A percentile compares a stretch with the other conserved stretches of the same genome.
Evolutionary conservation across 2,113 vertebrate genomes (phyloP).

Genomic region (Phaetusa simplex): DNA sequence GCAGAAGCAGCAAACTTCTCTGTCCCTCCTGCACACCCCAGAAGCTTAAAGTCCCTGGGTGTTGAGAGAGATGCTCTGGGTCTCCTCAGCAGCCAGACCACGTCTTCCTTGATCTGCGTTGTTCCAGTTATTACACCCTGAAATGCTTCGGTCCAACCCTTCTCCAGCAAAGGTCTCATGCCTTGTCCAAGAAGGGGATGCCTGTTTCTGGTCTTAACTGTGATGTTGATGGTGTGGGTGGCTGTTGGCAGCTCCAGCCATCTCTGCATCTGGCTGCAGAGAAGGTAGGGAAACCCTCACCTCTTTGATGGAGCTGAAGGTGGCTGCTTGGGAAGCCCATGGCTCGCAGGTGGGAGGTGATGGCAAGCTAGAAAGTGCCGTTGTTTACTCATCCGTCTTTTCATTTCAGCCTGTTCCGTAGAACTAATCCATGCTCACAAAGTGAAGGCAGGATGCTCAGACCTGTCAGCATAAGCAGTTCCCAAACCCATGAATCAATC

Average conservation of each 20-base stretch:
- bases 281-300: neutral
- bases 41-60: neutral
- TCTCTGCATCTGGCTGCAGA: neutral
- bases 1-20: neutral
- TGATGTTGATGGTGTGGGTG: neutral
- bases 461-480: neutral
- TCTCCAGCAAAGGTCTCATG: neutral
- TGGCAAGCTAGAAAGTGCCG: rapidly evolving
- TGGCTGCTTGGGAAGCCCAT: neutral
- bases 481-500: neutral
- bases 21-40: neutral
- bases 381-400: neutral
- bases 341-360: neutral
- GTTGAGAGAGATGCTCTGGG: neutral
- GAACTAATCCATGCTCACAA: neutral
- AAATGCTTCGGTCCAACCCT: neutral
- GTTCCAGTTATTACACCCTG: neutral
- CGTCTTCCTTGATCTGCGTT: rapidly evolving
- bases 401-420: neutral
- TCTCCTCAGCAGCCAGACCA: neutral
- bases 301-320: neutral
- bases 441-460: neutral
- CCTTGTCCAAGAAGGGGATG: neutral
- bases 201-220: neutral
- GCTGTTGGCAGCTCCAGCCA: neutral